Evolutionary conservation across 2,888 invertebrate genomes (phyloP), one percentile per base, ranked within the genome.

Genomic region (Ormyrus nitidulus): DNA sequence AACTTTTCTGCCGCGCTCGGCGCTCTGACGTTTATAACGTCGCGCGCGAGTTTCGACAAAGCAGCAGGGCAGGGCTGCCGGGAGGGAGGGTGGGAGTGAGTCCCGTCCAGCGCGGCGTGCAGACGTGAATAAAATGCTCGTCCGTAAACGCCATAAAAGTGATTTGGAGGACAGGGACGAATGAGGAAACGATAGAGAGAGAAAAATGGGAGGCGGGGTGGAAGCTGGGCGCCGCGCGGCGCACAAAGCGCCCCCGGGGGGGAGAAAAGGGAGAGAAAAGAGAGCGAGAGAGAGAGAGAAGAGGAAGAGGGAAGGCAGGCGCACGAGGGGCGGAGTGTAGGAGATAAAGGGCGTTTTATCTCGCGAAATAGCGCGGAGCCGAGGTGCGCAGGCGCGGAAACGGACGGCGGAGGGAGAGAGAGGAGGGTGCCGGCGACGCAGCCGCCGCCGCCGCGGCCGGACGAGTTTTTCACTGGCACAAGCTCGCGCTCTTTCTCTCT

Each of bases 331-430:
- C 80, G 83, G 84, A 82, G 83, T 84, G 85, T 82, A 83, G 53
- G 74, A 84, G 88, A 88, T 88, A 88, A 87, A 87, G 84, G 84
- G 86, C 84, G 86, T 86, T 88, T 89, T 88, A 89, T 88, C 88
- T 87, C 84, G 84, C 82, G 85, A 84, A 86, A 87, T 86, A 87
- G 85, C 86, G 77, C 49, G 54, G 61, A 65, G 59, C 44, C 34
- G 49, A 34, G 34, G 56, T 46, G 77, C 79, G 79, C 79, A 79
- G 59, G 81, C 78, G 81, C 81, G 64, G 79, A 70, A 68, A 44
- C 58, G n/a, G 79, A 76, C 65, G 69, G 61, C 34, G 34, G 13
- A 19, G 19, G 19, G 19, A 19, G 19, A 19, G 48, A 56, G 56
- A 44, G 19, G 49, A 48, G 13, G 51, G 49, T 9, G 62, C 34